Percentiles rank a stretch among this genome's conserved stretches.
Conservation (phyloP, 35 echinoderm and acorn worm genomes). For the Strongylocentrotus purpuratus region DNA sequence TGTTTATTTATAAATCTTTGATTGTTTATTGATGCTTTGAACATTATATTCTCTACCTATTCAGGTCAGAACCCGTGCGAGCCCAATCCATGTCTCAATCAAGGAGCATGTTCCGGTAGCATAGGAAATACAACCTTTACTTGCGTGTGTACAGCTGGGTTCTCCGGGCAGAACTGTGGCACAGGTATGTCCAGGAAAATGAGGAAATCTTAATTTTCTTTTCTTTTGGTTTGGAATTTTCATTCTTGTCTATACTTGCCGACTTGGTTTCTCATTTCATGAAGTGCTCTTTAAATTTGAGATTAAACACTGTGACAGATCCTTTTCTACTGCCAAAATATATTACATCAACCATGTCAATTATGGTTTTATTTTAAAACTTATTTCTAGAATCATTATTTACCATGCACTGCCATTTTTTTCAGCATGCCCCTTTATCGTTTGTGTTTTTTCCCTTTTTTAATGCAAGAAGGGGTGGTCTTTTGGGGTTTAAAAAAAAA, state of each 20-base stretch:
- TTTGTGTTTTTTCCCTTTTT: background rate
- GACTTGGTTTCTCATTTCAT: no score
- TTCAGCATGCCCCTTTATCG: no score
- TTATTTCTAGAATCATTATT: background rate
- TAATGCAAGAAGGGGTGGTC: no score
- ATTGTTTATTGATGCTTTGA: no score
- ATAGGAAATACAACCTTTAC: background rate
- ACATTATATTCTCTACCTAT: background rate
- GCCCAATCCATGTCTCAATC: background rate
- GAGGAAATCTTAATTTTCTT: background rate
- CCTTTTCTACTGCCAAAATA: no score
- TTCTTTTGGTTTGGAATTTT: background rate
- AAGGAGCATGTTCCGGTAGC: background rate
- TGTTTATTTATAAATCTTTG: no score
- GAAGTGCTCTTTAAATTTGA: no score
- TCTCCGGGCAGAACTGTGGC: background rate
- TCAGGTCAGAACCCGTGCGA: conserved; percentile 18
- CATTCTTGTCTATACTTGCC: background rate
- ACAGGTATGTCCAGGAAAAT: background rate
- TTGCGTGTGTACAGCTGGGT: background rate
- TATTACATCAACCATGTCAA: no score
- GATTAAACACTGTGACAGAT: no score
- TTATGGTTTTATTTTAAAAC: background rate
- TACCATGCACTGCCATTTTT: no score
- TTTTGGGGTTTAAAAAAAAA: no score